A percentile compares a stretch with the other conserved stretches of the same genome.
Conservation (phyloP, 2,888 invertebrate genomes). For the Pristionchus entomophagus region DNA sequence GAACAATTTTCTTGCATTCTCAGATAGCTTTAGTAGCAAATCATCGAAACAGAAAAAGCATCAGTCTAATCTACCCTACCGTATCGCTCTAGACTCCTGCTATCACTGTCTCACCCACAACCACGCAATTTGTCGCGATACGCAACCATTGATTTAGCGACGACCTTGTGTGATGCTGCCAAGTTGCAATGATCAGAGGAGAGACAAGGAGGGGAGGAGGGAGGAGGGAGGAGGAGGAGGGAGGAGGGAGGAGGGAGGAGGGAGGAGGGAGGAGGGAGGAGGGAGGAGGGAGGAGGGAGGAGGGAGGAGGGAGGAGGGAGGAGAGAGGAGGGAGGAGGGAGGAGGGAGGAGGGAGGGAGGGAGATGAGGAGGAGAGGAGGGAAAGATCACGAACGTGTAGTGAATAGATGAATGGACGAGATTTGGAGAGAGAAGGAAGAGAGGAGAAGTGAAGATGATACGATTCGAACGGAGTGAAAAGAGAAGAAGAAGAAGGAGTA, state of each 20-base stretch:
- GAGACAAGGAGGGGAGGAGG: not conserved
- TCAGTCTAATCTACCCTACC: not conserved
- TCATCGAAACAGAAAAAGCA: no score
- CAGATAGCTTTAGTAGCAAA: no score
- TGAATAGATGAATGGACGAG: constrained; percentile 22
- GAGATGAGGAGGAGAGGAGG: not conserved
- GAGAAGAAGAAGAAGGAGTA: no score
- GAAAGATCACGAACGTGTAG: constrained; percentile 21
- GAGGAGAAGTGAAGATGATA: constrained; percentile 7
- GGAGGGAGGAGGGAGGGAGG: not conserved
- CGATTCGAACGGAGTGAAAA: constrained; percentile 23
- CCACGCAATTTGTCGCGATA: not conserved
- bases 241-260: not conserved
- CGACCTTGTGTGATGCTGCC: constrained; percentile 37
- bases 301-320: not conserved
- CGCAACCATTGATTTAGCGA: not conserved
- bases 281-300: not conserved
- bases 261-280: not conserved
- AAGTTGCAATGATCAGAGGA: constrained; percentile 31
- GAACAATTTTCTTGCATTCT: no score
- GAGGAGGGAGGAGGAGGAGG: not conserved
- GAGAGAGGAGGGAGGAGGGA: not conserved
- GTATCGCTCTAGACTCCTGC: not conserved
- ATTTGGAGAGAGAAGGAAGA: constrained; percentile 16
- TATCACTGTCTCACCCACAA: not conserved